Conservation (phyloP, 2,888 invertebrate species). For the Melanophora roralis region DNA sequence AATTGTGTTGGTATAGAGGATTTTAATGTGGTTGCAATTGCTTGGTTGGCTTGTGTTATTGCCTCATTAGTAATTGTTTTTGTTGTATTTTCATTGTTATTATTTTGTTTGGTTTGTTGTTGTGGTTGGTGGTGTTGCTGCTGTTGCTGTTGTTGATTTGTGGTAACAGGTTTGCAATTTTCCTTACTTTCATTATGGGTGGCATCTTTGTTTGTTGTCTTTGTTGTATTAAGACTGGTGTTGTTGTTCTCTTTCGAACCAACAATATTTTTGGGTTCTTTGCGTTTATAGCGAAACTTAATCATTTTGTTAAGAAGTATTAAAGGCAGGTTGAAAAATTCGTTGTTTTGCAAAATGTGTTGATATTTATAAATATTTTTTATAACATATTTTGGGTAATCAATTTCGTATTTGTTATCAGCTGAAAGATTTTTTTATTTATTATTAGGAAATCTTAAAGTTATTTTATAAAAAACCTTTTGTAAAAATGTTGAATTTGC, state of each 20-base stretch:
- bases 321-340: slow-evolving; percentile 50
- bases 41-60: slow-evolving; percentile 17
- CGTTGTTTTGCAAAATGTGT: background rate
- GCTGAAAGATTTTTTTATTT: background rate
- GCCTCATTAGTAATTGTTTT: background rate
- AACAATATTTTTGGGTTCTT: slow-evolving; percentile 77
- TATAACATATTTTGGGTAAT: slow-evolving; percentile 21
- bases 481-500: slow-evolving; percentile 37
- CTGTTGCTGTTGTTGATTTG: background rate
- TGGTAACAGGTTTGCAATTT: slow-evolving; percentile 47
- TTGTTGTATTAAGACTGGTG: slow-evolving; percentile 25
- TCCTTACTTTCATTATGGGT: slow-evolving; percentile 56
- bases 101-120: slow-evolving; percentile 11
- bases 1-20: slow-evolving; percentile 44
- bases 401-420: background rate
- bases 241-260: slow-evolving; percentile 43
- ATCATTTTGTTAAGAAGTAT: slow-evolving; percentile 78
- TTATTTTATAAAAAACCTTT: background rate
- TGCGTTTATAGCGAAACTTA: slow-evolving; percentile 83
- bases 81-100: slow-evolving; percentile 12
- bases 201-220: slow-evolving; percentile 43
- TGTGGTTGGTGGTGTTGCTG: slow-evolving; percentile 41
- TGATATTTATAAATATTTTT: background rate
- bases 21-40: slow-evolving; percentile 14
- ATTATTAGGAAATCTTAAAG: background rate